These are phyloP conservation scores for Dryococelus australis DNA, from an alignment of 2,888 invertebrate species.

Conservation along the genomic window DNA sequence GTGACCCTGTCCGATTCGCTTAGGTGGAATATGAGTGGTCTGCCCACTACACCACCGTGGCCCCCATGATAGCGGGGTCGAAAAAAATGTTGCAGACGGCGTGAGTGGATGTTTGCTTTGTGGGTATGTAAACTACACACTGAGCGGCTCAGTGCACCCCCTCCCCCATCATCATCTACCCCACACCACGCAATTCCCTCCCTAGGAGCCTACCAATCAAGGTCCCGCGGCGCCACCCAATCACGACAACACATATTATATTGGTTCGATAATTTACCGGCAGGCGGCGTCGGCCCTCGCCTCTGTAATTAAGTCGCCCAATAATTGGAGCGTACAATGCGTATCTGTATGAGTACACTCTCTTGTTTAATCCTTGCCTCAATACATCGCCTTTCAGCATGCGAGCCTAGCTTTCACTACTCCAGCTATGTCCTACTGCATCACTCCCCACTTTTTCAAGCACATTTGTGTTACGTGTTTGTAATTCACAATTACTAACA, in stretches of 20 bases:
- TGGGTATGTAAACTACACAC: too few species aligned
- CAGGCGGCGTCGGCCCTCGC: neutral
- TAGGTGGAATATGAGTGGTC: too few species aligned
- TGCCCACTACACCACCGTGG: too few species aligned
- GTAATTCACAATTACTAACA: too few species aligned
- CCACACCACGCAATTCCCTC: neutral
- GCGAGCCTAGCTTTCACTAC: too few species aligned
- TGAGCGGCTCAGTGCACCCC: neutral
- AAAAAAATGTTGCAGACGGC: neutral
- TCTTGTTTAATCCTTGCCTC: too few species aligned
- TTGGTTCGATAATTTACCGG: conserved; percentile 32
- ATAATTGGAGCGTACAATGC: neutral
- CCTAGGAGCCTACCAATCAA: neutral
- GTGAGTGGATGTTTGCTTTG: neutral
- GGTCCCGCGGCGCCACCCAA: conserved; percentile 21
- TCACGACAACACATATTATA: conserved; percentile 41
- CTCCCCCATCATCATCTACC: neutral
- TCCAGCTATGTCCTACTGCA: too few species aligned
- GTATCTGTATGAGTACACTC: neutral
- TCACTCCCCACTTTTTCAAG: too few species aligned
- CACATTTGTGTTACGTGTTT: too few species aligned
- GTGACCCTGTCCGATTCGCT: too few species aligned
- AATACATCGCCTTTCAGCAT: too few species aligned
- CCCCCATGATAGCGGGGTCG: neutral
- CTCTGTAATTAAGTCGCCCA: conserved; percentile 10